These are phyloP conservation scores for Copidosoma aretas DNA, from an alignment of 2,888 invertebrate genomes.

Conservation along the genomic window DNA sequence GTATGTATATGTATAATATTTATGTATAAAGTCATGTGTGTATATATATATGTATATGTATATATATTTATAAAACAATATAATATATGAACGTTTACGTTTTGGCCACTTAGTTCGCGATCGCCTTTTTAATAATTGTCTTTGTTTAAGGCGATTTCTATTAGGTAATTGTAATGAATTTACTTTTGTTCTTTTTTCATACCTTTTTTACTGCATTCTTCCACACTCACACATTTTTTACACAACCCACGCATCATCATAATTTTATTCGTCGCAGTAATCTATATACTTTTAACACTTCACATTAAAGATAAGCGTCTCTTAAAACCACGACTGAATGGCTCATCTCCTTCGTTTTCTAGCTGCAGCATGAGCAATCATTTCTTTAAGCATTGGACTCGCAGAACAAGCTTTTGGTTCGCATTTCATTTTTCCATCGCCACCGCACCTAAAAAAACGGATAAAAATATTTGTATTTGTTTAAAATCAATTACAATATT, in stretches of 20 bases:
- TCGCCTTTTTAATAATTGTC: slow-evolving; percentile 59
- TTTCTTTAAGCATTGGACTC: slow-evolving; percentile 87
- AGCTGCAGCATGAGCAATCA: slow-evolving; percentile 83
- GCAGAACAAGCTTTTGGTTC: slow-evolving; percentile 90
- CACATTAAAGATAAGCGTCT: slow-evolving; percentile 36
- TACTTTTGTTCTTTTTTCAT: too few relatives aligned
- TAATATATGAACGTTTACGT: slow-evolving; percentile 61
- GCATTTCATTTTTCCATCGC: slow-evolving; percentile 93
- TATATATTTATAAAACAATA: slow-evolving; percentile 57
- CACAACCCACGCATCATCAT: slow-evolving; percentile 40
- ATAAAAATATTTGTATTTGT: slow-evolving; percentile 6
- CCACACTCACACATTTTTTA: too few relatives aligned
- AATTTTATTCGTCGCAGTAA: slow-evolving; percentile 37
- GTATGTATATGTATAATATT: slow-evolving; percentile 33
- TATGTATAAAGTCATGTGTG: slow-evolving; percentile 47
- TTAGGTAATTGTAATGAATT: slow-evolving; percentile 54
- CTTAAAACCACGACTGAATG: slow-evolving; percentile 40
- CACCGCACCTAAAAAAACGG: slow-evolving; percentile 76
- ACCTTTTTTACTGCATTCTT: too few relatives aligned
- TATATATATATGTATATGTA: slow-evolving; percentile 54
- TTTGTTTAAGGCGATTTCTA: slow-evolving; percentile 54
- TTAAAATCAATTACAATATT: slow-evolving; percentile 14
- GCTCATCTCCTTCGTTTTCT: slow-evolving; percentile 76
- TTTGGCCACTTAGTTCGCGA: slow-evolving; percentile 62
- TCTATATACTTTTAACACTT: slow-evolving; percentile 23